Evolutionary conservation across 1,140 invertebrate species (phyloP), one percentile per base, ranked within the genome.

Genomic region (Himalopsyche phryganea): DNA sequence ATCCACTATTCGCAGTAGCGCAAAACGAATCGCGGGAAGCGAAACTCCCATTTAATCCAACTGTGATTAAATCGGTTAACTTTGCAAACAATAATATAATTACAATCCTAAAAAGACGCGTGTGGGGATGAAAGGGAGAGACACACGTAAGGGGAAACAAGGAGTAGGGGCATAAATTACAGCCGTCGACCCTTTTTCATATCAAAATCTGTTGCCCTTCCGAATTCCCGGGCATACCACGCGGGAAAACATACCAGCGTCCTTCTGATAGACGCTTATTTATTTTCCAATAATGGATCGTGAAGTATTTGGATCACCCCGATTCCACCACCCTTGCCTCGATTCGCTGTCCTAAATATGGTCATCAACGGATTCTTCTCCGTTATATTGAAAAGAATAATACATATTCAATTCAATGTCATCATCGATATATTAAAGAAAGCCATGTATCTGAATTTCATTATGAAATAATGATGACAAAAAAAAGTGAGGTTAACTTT

Each of bases 201-300:
- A 55, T 60, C 46, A 55, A 54, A 60, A 54, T 55, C 58, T 60
- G 50, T 46, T 49, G 44, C 58, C 58, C 23, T 40, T 53, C 58
- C 19, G 51, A 38, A 55, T 54, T 50, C 51, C 35, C 45, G 44
- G 50, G 36, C 51, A 40, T 41, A 32, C 23, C 51, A n/a, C 41
- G 20, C 41, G 41, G 45, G 33, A 51, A 41, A 49, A 42, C 51
- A 50, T 45, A 53, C 13, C 17, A 0, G 9, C 46, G 40, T 53
- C 40, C 45, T 15, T 11, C 44, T 36, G 42, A 47, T 55, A 55
- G 52, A 55, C 51, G 58, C 51, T 55, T 60, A 60, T 60, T 60
- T 60, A 60, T 60, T 60, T 60, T 50, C 51, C 48, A 55, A 60
- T 60, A 60, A 60, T 55, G 58, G 58, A 49, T 50, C 36, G 51